A percentile compares a stretch with the other conserved stretches of the same genome.
phyloP scores from a whole-genome alignment of 2,797 vertebrate genomes.

The Etheostoma perlongum region DNA sequence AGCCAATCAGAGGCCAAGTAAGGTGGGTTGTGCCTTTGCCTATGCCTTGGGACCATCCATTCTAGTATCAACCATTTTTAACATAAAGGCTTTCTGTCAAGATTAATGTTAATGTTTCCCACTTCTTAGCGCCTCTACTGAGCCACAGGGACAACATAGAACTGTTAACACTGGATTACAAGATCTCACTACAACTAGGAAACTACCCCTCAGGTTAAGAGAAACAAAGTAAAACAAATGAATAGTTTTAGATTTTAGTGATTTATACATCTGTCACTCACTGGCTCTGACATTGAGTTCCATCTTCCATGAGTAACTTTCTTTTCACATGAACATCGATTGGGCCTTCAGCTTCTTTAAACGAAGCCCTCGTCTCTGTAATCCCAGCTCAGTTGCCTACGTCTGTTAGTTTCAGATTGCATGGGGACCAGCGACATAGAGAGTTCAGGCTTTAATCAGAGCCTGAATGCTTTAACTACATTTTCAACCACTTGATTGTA shows the following conservation, averaged over 20 bases:
- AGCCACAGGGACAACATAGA: background rate
- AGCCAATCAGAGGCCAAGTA: too few relatives aligned
- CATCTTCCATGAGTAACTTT: background rate
- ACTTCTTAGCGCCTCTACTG: too few relatives aligned
- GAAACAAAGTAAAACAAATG: background rate
- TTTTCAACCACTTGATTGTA: slow-evolving; percentile 52
- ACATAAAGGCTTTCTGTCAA: background rate
- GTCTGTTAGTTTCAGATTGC: slow-evolving; percentile 44
- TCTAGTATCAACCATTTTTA: too few relatives aligned
- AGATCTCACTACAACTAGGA: background rate
- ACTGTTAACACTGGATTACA: background rate
- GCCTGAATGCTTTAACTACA: slow-evolving; percentile 43
- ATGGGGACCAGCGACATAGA: slow-evolving; percentile 1
- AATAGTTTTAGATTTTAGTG: background rate
- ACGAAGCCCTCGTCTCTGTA: slow-evolving; percentile 28
- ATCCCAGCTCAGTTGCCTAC: slow-evolving; percentile 31
- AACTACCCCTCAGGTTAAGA: background rate
- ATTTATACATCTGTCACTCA: background rate
- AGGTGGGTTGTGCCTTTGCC: too few relatives aligned
- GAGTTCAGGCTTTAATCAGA: slow-evolving; percentile 52
- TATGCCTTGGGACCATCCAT: too few relatives aligned
- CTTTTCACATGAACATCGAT: slow-evolving; percentile 5
- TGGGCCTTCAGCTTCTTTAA: background rate
- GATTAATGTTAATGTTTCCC: background rate
- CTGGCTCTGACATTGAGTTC: background rate